Conservation (phyloP, 2,888 invertebrate genomes). For the Hirudinaria manillensis region DNA sequence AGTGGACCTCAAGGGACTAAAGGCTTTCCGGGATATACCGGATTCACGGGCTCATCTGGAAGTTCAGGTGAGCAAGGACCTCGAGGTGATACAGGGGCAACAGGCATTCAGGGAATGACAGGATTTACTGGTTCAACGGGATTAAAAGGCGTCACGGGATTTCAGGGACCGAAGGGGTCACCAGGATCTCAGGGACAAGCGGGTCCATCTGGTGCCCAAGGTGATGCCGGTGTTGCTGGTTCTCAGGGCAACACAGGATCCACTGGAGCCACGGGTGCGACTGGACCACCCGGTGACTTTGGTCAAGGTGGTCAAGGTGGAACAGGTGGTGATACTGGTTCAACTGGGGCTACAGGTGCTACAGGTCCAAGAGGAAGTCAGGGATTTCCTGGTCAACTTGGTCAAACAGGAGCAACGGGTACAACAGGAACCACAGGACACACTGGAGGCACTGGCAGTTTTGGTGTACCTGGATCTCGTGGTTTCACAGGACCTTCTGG, state of each 20-base stretch:
- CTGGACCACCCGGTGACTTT: slow-evolving; percentile 37
- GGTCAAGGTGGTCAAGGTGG: slow-evolving; percentile 34
- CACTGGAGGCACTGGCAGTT: slow-evolving; percentile 7
- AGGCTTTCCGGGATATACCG: slow-evolving; percentile 28
- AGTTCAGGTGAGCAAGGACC: slow-evolving; percentile 25
- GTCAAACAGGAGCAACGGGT: slow-evolving; percentile 31
- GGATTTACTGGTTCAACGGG: slow-evolving; percentile 28
- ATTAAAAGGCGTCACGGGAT: slow-evolving; percentile 18
- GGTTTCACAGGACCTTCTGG: slow-evolving; percentile 29
- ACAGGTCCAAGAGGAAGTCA: slow-evolving; percentile 31
- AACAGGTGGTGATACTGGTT: slow-evolving; percentile 30
- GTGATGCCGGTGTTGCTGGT: slow-evolving; percentile 22
- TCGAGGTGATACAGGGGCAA: slow-evolving; percentile 32
- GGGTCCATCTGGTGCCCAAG: slow-evolving; percentile 35
- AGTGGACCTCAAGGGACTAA: slow-evolving; percentile 30
- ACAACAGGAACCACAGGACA: slow-evolving; percentile 9
- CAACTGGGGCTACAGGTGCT: slow-evolving; percentile 31
- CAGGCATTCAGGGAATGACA: slow-evolving; percentile 7
- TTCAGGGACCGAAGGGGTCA: slow-evolving; percentile 23
- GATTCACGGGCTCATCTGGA: slow-evolving; percentile 29
- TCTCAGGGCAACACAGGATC: slow-evolving; percentile 35
- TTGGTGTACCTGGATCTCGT: slow-evolving; percentile 16
- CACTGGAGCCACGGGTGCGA: slow-evolving; percentile 30
- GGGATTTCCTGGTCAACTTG: slow-evolving; percentile 30
- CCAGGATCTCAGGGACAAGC: slow-evolving; percentile 38